Base-by-base conservation (phyloP, 2,888 invertebrate genomes). In the Automeris io region DNA sequence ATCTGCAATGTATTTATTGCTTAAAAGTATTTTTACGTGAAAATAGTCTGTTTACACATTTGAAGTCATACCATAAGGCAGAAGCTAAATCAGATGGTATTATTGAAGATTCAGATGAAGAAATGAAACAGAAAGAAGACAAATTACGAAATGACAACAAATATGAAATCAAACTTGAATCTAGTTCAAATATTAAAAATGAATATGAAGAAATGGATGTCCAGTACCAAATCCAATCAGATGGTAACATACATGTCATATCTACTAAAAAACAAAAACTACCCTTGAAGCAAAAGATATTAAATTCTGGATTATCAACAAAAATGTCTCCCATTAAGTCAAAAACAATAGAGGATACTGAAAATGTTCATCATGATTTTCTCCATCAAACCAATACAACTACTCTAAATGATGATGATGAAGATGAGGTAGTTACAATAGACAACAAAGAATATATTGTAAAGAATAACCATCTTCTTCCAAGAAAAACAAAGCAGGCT, bases 1-100 rank as follows among this genome's bases (percentile, higher is more conserved):
- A 82, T 49, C 77, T 89, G 35, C 89, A 89, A 49, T 90, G 95
- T 70, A 90, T 91, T 35, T 94, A 94, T 61, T 96, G 95, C 63
- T 88, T 90, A 39, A 93, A 92, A 64, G 83, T 89, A 41, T 94
- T 94, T 65, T 88, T 90, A 18, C 88, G 93, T 18, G 90, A 91
- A 46, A 80, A 89, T 16, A 91, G 91, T 63, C 77, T 95, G 23
- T 93, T 93, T 71, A 88, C 90, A 2, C 94, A 94, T 61, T 87
- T 94, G 55, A 90, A 91, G 63, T 77, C 87, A 9, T 75, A 88
- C 56, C 94, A 94, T 59, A 90, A 89, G 60, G 83, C 87, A 37
- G 89, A 90, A 49, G 92, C 91, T 0, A 79, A 87, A 35, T 80
- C 81, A 49, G 92, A 92, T 73, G 92, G 92, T 7, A 88, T 92